These are phyloP conservation scores for Equus przewalskii DNA, from an alignment of 2,113 vertebrate species.

Conservation along the genomic window DNA sequence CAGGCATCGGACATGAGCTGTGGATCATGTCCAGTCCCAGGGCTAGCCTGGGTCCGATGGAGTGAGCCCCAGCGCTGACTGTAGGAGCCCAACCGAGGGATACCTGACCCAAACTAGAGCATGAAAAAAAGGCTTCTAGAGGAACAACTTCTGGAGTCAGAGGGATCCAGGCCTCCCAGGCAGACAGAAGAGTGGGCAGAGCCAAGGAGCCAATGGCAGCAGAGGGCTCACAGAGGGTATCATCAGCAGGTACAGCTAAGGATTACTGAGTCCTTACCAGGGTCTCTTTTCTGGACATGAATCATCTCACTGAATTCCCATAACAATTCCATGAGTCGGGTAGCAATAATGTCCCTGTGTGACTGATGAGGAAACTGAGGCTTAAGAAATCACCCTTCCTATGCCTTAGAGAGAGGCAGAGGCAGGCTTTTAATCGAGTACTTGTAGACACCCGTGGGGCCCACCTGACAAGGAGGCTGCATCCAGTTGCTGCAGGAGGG, in stretches of 20 bases:
- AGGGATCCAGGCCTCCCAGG: background rate
- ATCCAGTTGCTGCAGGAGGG: background rate
- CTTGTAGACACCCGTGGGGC: background rate
- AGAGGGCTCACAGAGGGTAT: background rate
- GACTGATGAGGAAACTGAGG: background rate
- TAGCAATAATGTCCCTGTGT: background rate
- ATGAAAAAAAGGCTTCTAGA: background rate
- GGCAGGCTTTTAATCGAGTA: background rate
- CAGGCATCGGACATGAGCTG: background rate
- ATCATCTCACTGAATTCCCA: background rate
- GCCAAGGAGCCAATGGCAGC: background rate
- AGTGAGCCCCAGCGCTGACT: background rate
- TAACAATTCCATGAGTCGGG: too few species aligned
- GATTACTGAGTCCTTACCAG: background rate
- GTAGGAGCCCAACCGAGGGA: background rate
- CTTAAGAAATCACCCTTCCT: background rate
- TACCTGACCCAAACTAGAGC: background rate
- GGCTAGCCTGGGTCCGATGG: background rate
- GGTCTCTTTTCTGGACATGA: background rate
- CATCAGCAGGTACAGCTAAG: background rate
- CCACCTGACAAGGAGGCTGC: background rate
- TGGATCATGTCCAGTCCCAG: background rate
- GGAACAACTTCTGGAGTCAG: background rate
- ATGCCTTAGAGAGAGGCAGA: too few species aligned
- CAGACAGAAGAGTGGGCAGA: background rate